Evolutionary conservation across 2,888 invertebrate genomes (phyloP).

Genomic region (Cosmia pyralina): DNA sequence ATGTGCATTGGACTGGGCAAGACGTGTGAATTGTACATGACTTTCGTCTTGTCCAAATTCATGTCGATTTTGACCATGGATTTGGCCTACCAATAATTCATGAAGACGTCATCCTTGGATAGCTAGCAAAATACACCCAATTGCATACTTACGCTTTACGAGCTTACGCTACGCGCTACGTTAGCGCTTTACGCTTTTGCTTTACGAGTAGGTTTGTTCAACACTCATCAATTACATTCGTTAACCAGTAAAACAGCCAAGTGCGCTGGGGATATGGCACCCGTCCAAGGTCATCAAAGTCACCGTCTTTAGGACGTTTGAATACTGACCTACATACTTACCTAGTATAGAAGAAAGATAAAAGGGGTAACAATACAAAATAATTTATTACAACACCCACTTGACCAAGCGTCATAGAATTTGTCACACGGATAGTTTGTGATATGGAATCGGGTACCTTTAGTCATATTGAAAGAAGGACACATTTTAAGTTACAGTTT

Average conservation of each 20-base stretch:
- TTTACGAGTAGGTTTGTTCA: too few relatives aligned
- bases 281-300: constrained; percentile 4
- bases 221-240: constrained; percentile 14
- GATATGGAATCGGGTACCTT: background rate
- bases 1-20: too few relatives aligned
- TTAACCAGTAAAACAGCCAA: constrained; percentile 16
- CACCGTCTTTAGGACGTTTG: background rate
- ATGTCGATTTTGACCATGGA: too few relatives aligned
- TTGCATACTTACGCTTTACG: too few relatives aligned
- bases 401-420: background rate
- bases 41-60: too few relatives aligned
- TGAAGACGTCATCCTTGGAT: too few relatives aligned
- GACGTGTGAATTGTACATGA: too few relatives aligned
- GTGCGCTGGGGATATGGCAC: constrained; percentile 26
- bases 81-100: background rate
- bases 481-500: too few relatives aligned
- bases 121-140: background rate
- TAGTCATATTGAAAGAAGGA: background rate
- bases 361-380: background rate
- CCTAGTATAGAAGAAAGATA: background rate
- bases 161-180: too few relatives aligned
- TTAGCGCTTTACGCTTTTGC: too few relatives aligned
- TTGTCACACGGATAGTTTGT: background rate
- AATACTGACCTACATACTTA: constrained; percentile 2
- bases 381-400: background rate